Evolutionary conservation across 2,113 vertebrate genomes (phyloP).

Genomic region (Ptychochromis oligacanthus): DNA sequence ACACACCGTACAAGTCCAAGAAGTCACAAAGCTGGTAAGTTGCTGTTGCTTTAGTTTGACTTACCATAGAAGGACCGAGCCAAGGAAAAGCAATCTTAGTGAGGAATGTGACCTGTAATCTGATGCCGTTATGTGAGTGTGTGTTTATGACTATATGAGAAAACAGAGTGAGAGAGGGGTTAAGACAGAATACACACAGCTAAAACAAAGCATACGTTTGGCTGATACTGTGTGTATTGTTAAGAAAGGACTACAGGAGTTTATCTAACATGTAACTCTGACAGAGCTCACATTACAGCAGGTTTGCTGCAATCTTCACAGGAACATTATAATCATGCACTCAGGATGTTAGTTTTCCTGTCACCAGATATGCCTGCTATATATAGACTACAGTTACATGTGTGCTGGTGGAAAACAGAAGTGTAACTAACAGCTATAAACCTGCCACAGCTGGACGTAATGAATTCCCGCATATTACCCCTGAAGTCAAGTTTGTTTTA

Average conservation of each 20-base stretch:
- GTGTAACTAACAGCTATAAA: background rate
- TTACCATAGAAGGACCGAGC: background rate
- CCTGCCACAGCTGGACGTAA: background rate
- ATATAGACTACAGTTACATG: background rate
- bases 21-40: conserved; percentile 24
- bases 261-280: too few species aligned
- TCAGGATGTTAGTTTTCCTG: background rate
- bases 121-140: background rate
- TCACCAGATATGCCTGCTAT: background rate
- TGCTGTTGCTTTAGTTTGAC: background rate
- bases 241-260: background rate
- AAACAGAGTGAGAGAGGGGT: background rate
- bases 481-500: background rate
- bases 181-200: background rate
- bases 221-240: background rate
- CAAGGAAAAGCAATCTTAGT: background rate
- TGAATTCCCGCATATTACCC: background rate
- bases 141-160: background rate
- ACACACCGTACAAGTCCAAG: background rate
- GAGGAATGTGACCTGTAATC: background rate
- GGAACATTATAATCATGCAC: too few species aligned
- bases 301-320: background rate
- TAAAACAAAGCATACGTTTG: background rate
- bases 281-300: background rate
- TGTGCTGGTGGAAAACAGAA: background rate